These are phyloP conservation scores for Myopa tessellatipennis DNA, from an alignment of 2,888 invertebrate species.

Conservation along the genomic window DNA sequence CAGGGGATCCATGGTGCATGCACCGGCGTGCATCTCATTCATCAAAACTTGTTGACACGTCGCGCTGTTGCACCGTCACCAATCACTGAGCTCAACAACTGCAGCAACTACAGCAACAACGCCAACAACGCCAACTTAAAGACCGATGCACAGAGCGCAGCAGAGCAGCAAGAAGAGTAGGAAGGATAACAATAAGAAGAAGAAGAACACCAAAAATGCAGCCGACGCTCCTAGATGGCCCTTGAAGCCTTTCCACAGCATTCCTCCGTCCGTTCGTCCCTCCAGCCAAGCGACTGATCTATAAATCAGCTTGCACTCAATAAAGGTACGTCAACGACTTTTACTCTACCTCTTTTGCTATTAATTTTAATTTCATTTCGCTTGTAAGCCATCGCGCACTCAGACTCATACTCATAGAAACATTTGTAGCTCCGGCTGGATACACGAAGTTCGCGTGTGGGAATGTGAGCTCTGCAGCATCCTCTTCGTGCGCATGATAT, in stretches of 20 bases:
- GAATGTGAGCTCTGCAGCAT: slow-evolving; percentile 49
- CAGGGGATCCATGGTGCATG: too few species aligned
- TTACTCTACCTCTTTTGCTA: slow-evolving; percentile 8
- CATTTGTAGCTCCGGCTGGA: slow-evolving; percentile 44
- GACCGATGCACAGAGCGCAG: background rate
- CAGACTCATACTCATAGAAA: slow-evolving; percentile 46
- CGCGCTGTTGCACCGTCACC: slow-evolving; percentile 55
- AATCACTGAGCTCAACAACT: slow-evolving; percentile 16
- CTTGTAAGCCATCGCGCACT: background rate
- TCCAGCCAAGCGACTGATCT: background rate
- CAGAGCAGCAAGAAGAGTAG: background rate
- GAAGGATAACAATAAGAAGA: background rate
- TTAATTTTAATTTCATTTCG: slow-evolving; percentile 2
- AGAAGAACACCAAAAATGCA: background rate
- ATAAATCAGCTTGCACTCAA: slow-evolving; percentile 45
- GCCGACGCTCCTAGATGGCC: slow-evolving; percentile 14
- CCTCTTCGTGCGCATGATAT: slow-evolving; percentile 21
- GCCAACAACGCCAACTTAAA: slow-evolving; percentile 1
- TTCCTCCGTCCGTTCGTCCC: slow-evolving; percentile 46
- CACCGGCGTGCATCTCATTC: slow-evolving; percentile 33
- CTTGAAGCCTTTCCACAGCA: slow-evolving; percentile 11
- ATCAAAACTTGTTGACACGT: slow-evolving; percentile 56
- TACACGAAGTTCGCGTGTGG: slow-evolving; percentile 51
- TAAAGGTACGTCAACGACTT: slow-evolving; percentile 60
- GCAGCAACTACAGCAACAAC: slow-evolving; percentile 10